phyloP scores from a whole-genome alignment of 1,140 invertebrate species.

The Bombus sylvicola region DNA sequence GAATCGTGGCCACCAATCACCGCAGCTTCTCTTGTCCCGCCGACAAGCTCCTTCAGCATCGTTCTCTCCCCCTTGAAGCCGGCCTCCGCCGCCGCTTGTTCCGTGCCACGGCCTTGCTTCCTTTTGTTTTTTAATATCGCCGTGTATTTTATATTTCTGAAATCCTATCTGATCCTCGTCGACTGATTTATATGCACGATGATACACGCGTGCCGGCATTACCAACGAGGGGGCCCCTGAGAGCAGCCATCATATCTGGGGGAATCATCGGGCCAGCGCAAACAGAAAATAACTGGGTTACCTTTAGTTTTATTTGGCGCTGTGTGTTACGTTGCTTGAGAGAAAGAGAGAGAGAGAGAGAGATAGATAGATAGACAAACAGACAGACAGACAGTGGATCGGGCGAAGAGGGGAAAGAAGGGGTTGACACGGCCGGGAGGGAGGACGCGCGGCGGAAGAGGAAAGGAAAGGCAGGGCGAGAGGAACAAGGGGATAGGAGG shows the following conservation, averaged over 20 bases:
- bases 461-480: not conserved
- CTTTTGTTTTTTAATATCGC: slow-evolving; percentile 76
- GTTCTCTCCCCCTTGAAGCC: not conserved
- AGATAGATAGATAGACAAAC: not conserved
- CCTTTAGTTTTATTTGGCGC: slow-evolving; percentile 80
- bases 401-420: slow-evolving; percentile 5
- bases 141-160: slow-evolving; percentile 81
- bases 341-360: not conserved
- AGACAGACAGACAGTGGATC: too few species aligned
- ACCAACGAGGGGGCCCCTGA: slow-evolving; percentile 75
- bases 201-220: slow-evolving; percentile 82
- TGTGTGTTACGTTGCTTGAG: slow-evolving; percentile 48
- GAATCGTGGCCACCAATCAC: slow-evolving; percentile 66
- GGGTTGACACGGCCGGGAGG: not conserved
- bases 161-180: slow-evolving; percentile 81
- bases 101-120: slow-evolving; percentile 34
- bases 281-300: slow-evolving; percentile 83
- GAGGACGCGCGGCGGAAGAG: not conserved
- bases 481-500: slow-evolving; percentile 5
- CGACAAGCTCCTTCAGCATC: slow-evolving; percentile 47
- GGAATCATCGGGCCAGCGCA: slow-evolving; percentile 77
- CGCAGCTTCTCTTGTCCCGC: slow-evolving; percentile 50
- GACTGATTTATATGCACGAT: slow-evolving; percentile 82
- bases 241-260: slow-evolving; percentile 76
- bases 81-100: slow-evolving; percentile 17